These are phyloP conservation scores for Bothrops jararaca DNA, from an alignment of 2,113 vertebrate genomes.

Conservation along the genomic window DNA sequence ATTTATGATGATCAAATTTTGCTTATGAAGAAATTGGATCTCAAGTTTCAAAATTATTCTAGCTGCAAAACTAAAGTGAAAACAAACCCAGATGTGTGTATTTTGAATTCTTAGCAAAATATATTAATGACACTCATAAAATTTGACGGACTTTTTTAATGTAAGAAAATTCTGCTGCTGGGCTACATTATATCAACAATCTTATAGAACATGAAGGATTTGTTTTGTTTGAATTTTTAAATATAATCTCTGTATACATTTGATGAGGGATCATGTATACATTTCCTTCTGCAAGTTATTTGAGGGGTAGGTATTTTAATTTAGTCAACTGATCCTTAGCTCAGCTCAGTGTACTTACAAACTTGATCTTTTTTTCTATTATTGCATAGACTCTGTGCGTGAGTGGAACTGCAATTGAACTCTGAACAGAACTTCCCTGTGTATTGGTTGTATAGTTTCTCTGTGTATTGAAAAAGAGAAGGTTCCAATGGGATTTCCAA, in stretches of 20 bases:
- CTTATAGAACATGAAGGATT: slow-evolving; percentile 50
- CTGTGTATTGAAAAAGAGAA: not conserved
- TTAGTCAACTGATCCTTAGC: not conserved
- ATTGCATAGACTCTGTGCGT: not conserved
- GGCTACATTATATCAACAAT: slow-evolving; percentile 53
- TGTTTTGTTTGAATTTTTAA: slow-evolving; percentile 54
- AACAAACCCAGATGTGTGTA: not conserved
- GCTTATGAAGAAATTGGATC: not conserved
- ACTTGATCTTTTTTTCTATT: not conserved
- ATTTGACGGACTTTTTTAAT: slow-evolving; percentile 12
- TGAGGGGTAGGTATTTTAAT: not conserved
- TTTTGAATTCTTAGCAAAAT: not conserved
- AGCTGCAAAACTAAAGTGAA: not conserved
- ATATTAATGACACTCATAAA: not conserved
- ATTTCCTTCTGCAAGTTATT: not conserved
- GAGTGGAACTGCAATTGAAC: not conserved
- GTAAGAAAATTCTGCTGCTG: slow-evolving; percentile 36
- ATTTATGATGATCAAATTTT: not conserved
- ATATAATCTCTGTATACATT: not conserved
- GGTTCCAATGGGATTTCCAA: not conserved
- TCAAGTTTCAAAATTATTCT: slow-evolving; percentile 3
- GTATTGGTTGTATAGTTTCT: not conserved
- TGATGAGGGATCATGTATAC: not conserved
- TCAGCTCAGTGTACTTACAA: not conserved
- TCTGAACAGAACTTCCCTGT: not conserved